Percentiles rank a stretch among this genome's conserved stretches.
Evolutionary conservation across 2,113 vertebrate species (phyloP).

Genomic region (Anseranas semipalmata): DNA sequence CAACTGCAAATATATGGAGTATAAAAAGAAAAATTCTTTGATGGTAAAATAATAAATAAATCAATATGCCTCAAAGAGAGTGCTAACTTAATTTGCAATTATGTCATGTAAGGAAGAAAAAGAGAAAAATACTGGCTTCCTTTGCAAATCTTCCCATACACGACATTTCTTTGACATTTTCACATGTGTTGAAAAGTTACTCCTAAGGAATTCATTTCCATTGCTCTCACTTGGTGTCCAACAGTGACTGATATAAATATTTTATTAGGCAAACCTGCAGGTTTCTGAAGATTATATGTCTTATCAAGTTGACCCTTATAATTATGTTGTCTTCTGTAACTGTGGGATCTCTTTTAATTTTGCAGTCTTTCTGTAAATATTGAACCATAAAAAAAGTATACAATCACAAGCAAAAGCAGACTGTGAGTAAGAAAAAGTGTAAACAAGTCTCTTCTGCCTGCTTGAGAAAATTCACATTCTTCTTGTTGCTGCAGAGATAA

Average conservation of each 20-base stretch:
- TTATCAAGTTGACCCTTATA: constrained; percentile 85
- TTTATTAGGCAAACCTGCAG: constrained; percentile 80
- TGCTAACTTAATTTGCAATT: constrained; percentile 27
- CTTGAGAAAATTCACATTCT: neutral
- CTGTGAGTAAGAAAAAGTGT: constrained; percentile 15
- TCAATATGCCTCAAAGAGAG: neutral
- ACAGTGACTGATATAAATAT: constrained; percentile 83
- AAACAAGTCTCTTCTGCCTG: constrained; percentile 32
- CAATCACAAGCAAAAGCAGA: constrained; percentile 47
- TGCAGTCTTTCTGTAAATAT: constrained; percentile 80
- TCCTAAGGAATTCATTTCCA: constrained; percentile 55
- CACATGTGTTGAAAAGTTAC: constrained; percentile 38
- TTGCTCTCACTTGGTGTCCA: constrained; percentile 75
- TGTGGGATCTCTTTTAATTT: constrained; percentile 78
- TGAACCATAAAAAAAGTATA: constrained; percentile 70
- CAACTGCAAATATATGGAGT: neutral
- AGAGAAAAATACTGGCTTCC: neutral
- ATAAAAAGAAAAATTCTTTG: neutral
- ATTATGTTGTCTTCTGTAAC: constrained; percentile 83
- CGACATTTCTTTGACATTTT: constrained; percentile 29
- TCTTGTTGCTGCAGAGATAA: neutral
- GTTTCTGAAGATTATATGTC: constrained; percentile 85
- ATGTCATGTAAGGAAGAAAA: constrained; percentile 2
- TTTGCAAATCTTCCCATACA: neutral
- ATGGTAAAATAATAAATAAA: neutral